Conservation (phyloP, 2,888 invertebrate species). For the Bhutanitis thaidina region DNA sequence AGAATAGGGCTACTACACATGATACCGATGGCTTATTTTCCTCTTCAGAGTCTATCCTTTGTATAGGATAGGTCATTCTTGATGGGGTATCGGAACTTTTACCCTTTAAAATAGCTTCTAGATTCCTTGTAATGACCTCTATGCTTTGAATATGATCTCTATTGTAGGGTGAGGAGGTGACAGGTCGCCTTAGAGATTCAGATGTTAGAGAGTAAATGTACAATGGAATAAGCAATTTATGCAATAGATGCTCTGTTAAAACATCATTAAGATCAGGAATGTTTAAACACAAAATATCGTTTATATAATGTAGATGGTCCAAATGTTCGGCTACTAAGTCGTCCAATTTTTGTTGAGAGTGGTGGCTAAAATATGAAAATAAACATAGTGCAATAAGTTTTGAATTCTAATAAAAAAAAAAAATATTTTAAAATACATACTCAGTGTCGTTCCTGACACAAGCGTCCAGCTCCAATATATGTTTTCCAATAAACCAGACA, state of each 20-base stretch:
- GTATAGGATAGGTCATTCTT: conserved; percentile 53
- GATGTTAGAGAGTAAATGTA: conserved; percentile 94
- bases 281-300: conserved; percentile 95
- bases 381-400: too few relatives aligned
- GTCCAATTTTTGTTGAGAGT: conserved; percentile 92
- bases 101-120: conserved; percentile 82
- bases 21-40: conserved; percentile 87
- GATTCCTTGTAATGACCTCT: conserved; percentile 82
- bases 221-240: conserved; percentile 94
- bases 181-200: conserved; percentile 44
- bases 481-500: conserved; percentile 99
- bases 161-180: conserved; percentile 58
- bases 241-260: conserved; percentile 94
- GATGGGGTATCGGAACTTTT: conserved; percentile 76
- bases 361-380: conserved; percentile 82
- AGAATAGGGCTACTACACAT: conserved; percentile 93
- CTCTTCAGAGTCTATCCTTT: conserved; percentile 72
- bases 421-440: conserved; percentile 79
- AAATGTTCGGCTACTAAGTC: conserved; percentile 98
- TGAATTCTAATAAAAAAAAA: neutral
- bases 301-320: conserved; percentile 97
- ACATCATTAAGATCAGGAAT: conserved; percentile 96
- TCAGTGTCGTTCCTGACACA: conserved; percentile 97
- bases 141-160: conserved; percentile 72
- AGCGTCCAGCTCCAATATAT: conserved; percentile 95